Conservation (phyloP, 2,888 invertebrate genomes). For the Chorisops tibialis region DNA sequence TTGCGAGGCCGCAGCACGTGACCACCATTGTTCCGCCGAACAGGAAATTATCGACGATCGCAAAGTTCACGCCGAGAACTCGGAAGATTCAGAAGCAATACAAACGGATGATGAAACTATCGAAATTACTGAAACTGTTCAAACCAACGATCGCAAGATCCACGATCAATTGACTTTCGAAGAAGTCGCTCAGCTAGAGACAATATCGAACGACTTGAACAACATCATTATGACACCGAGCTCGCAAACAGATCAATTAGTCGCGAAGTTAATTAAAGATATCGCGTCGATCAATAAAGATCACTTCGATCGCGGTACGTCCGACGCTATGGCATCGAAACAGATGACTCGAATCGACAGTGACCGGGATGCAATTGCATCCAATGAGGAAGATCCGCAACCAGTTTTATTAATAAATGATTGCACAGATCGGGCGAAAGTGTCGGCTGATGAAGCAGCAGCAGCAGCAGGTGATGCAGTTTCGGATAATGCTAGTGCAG, state of each 20-base stretch:
- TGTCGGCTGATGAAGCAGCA: conserved; percentile 2
- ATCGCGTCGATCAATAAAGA: conserved; percentile 49
- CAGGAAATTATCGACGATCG: not conserved
- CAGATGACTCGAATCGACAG: not conserved
- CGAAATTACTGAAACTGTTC: not conserved
- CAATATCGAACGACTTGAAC: conserved; percentile 49
- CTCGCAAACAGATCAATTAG: conserved; percentile 36
- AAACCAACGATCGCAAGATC: not conserved
- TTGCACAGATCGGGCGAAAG: conserved; percentile 22
- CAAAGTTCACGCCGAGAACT: too few relatives aligned
- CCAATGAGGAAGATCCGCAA: not conserved
- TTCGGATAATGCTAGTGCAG: not conserved
- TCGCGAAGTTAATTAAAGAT: conserved; percentile 45
- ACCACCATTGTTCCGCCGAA: conserved; percentile 25
- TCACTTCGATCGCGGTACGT: conserved; percentile 36
- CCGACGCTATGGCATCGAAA: not conserved
- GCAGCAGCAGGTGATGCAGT: conserved; percentile 3
- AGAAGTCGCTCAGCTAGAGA: conserved; percentile 43
- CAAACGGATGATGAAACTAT: conserved; percentile 21
- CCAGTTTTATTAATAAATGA: conserved; percentile 26
- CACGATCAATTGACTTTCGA: conserved; percentile 20
- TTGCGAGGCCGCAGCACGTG: not conserved
- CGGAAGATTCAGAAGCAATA: conserved; percentile 8
- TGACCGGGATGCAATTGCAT: not conserved
- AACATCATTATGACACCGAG: conserved; percentile 43